These are phyloP conservation scores for Semicossyphus pulcher DNA, from an alignment of 2,113 vertebrate genomes.

Conservation along the genomic window DNA sequence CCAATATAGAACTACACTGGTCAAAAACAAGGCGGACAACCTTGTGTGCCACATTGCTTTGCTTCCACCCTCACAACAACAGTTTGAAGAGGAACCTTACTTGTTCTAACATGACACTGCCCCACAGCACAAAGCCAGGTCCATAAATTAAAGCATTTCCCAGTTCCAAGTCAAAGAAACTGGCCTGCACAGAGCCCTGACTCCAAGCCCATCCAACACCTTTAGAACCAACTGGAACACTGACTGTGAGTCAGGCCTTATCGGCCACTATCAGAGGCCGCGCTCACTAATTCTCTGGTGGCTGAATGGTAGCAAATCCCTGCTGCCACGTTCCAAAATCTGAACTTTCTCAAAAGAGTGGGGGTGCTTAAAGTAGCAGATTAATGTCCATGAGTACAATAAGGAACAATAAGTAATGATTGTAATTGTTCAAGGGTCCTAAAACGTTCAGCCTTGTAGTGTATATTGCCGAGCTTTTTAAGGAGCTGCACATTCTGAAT, in stretches of 20 bases:
- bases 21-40: too few relatives aligned
- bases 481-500: not conserved
- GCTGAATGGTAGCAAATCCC: constrained; percentile 19
- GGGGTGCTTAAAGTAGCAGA: constrained; percentile 9
- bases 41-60: too few relatives aligned
- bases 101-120: not conserved
- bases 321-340: not conserved
- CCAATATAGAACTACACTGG: too few relatives aligned
- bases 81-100: too few relatives aligned
- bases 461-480: not conserved
- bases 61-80: too few relatives aligned
- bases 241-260: not conserved
- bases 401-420: not conserved
- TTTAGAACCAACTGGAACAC: constrained; percentile 14
- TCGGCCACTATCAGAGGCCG: constrained; percentile 11
- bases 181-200: constrained; percentile 8
- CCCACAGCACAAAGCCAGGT: not conserved
- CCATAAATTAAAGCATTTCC: not conserved
- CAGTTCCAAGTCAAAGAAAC: not conserved
- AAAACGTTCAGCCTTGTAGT: not conserved
- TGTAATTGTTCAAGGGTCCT: not conserved
- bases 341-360: not conserved
- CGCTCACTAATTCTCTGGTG: constrained; percentile 13
- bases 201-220: constrained; percentile 5
- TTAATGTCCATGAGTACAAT: constrained; percentile 6